These are phyloP conservation scores for Tenualosa thibaudeaui DNA, from an alignment of 2,797 vertebrate genomes.

Conservation along the genomic window DNA sequence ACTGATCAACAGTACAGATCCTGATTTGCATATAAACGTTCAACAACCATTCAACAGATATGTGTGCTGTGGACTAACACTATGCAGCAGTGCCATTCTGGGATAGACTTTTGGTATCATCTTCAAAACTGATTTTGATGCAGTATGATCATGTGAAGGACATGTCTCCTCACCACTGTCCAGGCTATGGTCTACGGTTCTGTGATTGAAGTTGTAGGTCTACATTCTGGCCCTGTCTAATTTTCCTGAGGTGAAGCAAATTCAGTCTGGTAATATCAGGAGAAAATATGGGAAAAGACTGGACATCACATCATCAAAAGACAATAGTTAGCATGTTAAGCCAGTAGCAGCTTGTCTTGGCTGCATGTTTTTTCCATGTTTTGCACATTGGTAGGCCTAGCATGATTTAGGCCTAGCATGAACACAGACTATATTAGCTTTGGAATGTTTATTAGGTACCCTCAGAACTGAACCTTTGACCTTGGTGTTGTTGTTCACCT, in stretches of 20 bases:
- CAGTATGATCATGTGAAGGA: not conserved
- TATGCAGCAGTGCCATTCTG: not conserved
- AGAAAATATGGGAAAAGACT: not conserved
- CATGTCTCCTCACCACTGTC: too few relatives aligned
- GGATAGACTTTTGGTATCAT: not conserved
- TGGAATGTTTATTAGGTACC: not conserved
- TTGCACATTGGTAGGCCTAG: not conserved
- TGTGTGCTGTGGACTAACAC: not conserved
- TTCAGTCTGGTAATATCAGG: too few relatives aligned
- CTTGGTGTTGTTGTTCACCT: not conserved
- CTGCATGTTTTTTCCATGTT: too few relatives aligned
- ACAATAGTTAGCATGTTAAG: not conserved
- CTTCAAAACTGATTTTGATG: not conserved
- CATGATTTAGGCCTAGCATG: not conserved
- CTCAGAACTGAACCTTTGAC: not conserved
- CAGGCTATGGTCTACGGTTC: too few relatives aligned
- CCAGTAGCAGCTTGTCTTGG: too few relatives aligned
- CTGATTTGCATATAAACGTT: conserved; percentile 10
- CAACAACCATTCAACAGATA: not conserved
- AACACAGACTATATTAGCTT: not conserved
- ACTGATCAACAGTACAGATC: not conserved
- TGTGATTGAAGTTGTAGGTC: too few relatives aligned
- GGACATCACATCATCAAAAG: too few relatives aligned
- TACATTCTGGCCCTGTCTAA: too few relatives aligned
- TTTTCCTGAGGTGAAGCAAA: too few relatives aligned